These are phyloP conservation scores for Hippocampus zosterae DNA, from an alignment of 2,113 vertebrate species.

Conservation along the genomic window DNA sequence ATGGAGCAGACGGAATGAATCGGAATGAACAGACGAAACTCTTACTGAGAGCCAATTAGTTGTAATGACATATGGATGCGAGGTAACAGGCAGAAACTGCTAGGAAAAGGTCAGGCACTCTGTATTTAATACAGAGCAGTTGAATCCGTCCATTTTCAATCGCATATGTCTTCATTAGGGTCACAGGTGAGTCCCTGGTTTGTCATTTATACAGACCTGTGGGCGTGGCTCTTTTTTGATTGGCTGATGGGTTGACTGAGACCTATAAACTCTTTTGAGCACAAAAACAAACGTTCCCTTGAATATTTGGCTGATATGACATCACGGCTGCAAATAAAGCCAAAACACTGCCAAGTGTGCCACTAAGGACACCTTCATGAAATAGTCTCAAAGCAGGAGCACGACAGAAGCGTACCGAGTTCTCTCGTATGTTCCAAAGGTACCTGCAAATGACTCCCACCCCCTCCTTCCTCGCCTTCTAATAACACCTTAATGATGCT, in stretches of 20 bases:
- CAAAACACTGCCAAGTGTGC: not conserved
- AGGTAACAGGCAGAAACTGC: not conserved
- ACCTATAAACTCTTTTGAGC: not conserved
- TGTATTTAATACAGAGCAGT: not conserved
- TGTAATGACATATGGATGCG: not conserved
- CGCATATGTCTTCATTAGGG: not conserved
- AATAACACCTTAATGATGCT: slow-evolving; percentile 62
- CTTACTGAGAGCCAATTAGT: not conserved
- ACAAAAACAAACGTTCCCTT: not conserved
- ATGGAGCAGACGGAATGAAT: slow-evolving; percentile 3
- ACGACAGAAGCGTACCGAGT: not conserved
- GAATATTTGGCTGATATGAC: not conserved
- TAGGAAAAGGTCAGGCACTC: not conserved
- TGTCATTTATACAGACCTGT: too few species aligned
- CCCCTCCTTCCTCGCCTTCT: slow-evolving; percentile 22
- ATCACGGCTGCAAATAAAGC: not conserved
- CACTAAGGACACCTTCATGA: not conserved
- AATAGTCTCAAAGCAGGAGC: slow-evolving; percentile 6
- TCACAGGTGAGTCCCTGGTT: not conserved
- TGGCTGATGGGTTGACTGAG: not conserved
- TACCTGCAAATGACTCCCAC: slow-evolving; percentile 49
- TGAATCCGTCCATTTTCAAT: not conserved
- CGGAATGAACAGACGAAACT: not conserved
- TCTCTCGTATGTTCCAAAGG: slow-evolving; percentile 29
- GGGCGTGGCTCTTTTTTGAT: too few species aligned